Base-by-base conservation (phyloP, 2,888 invertebrate genomes). In the Punctoribates punctum region DNA sequence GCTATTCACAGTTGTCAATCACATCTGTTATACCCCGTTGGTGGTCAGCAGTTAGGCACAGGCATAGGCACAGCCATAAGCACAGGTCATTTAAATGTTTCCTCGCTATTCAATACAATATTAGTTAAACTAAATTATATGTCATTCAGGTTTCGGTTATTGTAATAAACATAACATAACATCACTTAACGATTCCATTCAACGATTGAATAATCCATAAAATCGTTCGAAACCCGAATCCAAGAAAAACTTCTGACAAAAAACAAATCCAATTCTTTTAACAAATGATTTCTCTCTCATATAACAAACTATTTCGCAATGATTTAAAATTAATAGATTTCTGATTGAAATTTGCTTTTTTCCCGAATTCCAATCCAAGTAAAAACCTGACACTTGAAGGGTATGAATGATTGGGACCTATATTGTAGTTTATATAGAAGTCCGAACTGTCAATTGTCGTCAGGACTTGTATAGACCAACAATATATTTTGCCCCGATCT, bases 1-100 rank as follows among this genome's bases (percentile, higher is more conserved):
- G 54, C 74, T 57, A 60, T 60, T 74, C 74, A 51, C n/a, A 42
- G 38, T 54, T 75, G 75, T 75, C 75, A 75, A 75, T 75, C 74
- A 74, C 74, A 74, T 74, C 74, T 74, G 74, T 62, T 62, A 65
- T 70, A 70, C 70, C 70, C 70, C 42, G 70, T 70, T 70, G 70
- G 70, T 70, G 70, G 70, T 70, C 70, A 70, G 20, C 15, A 65
- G 29, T 23, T 13, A 57, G 23, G 57, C 57, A 60, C 48, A 48
- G 48, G 4, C 17, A n/a, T n/a, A 48, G 48, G 48, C 48, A 48
- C 48, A 60, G 27, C 27, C 60, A 62, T 1, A 60, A 13, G 60
- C 27, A 62, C 62, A 70, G 70, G 70, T 70, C 70, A 70, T 70
- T 70, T 70, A 70, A 70, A 70, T 42, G 38, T 70, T 42, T 70